Evolutionary conservation across 2,888 invertebrate genomes (phyloP).

Genomic region (Oxystoma pomonae): DNA sequence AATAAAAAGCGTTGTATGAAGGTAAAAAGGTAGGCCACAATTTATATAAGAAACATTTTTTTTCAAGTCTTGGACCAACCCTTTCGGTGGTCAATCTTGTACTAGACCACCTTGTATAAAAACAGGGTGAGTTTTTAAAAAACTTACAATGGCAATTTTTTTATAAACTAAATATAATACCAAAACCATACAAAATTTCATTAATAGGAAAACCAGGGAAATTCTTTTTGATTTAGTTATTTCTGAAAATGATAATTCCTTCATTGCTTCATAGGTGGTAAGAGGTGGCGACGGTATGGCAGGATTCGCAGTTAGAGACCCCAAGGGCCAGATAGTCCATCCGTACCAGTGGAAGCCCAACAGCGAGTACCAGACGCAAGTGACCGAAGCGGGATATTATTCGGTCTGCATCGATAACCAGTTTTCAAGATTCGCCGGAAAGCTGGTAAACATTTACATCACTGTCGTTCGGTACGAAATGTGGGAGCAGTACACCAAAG

Average conservation of each 20-base stretch:
- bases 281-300: constrained; percentile 93
- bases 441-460: constrained; percentile 84
- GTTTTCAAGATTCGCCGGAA: constrained; percentile 85
- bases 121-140: no score
- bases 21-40: no score
- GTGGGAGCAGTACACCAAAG: constrained; percentile 89
- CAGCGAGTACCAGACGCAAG: constrained; percentile 83
- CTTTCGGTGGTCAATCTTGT: no score
- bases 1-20: no score
- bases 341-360: constrained; percentile 90
- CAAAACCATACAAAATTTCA: neutral
- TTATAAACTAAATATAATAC: neutral
- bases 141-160: constrained; percentile 3
- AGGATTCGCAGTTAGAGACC: constrained; percentile 85
- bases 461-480: constrained; percentile 89
- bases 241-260: neutral
- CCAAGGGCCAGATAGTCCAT: constrained; percentile 77
- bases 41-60: no score
- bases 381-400: constrained; percentile 80
- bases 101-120: no score
- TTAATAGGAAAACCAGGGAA: neutral
- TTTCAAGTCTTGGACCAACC: no score
- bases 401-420: constrained; percentile 91
- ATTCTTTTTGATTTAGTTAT: constrained; percentile 1
- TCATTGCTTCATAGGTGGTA: constrained; percentile 60